Evolutionary conservation across 1,140 invertebrate genomes (phyloP).

Genomic region (Idris sp.): DNA sequence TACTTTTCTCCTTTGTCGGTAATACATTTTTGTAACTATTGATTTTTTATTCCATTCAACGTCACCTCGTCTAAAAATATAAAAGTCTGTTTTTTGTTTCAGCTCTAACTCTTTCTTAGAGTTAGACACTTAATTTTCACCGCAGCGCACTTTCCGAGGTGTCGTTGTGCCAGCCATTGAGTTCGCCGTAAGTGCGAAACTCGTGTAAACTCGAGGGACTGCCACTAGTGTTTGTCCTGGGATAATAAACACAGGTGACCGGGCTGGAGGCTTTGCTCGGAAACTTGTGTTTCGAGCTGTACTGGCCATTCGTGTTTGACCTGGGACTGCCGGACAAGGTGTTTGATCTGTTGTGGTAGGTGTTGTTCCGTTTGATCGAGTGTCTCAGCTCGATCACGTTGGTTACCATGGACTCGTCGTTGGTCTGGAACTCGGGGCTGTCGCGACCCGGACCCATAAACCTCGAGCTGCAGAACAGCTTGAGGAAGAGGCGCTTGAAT

Average conservation of each 20-base stretch:
- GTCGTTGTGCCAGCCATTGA: slow-evolving; percentile 57
- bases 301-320: slow-evolving; percentile 68
- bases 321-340: slow-evolving; percentile 78
- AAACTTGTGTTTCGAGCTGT: slow-evolving; percentile 67
- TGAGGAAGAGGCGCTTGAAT: slow-evolving; percentile 93
- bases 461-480: slow-evolving; percentile 88
- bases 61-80: too few relatives aligned
- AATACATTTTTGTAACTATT: too few relatives aligned
- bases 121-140: slow-evolving; percentile 60
- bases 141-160: slow-evolving; percentile 48
- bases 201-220: slow-evolving; percentile 66
- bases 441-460: slow-evolving; percentile 79
- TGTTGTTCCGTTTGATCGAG: slow-evolving; percentile 78
- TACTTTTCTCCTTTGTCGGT: too few relatives aligned
- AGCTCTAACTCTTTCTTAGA: slow-evolving; percentile 39
- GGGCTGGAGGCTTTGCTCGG: slow-evolving; percentile 77
- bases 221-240: slow-evolving; percentile 72
- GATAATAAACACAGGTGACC: slow-evolving; percentile 84
- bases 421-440: slow-evolving; percentile 84
- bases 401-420: slow-evolving; percentile 89
- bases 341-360: slow-evolving; percentile 79
- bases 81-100: too few relatives aligned
- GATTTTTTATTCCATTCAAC: too few relatives aligned
- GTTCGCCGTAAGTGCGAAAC: slow-evolving; percentile 32
- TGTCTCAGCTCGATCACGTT: slow-evolving; percentile 82